Percentiles rank a stretch among this genome's conserved stretches.
These are phyloP conservation scores for Catharus fuscescens DNA, from an alignment of 2,113 vertebrate species.

Conservation along the genomic window DNA sequence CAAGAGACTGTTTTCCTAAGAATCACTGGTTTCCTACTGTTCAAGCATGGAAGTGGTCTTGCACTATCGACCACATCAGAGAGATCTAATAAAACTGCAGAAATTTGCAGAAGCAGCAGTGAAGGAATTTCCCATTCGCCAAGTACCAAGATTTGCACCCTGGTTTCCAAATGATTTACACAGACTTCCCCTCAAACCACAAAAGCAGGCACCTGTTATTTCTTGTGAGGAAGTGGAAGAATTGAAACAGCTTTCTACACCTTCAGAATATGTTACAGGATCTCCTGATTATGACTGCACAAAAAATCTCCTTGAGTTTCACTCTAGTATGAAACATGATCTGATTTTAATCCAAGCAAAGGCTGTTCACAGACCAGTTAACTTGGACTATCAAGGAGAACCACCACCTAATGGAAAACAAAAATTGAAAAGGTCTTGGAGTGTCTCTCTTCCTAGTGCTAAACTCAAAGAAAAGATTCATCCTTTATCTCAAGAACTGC, in stretches of 20 bases:
- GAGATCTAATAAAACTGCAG: conserved; percentile 57
- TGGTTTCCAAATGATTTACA: conserved; percentile 79
- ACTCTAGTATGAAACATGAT: conserved; percentile 21
- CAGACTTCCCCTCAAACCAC: conserved; percentile 79
- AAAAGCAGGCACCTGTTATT: conserved; percentile 77
- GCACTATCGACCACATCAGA: conserved; percentile 72
- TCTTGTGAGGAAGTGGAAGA: conserved; percentile 49
- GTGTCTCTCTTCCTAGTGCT: conserved; percentile 67
- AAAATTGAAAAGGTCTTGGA: conserved; percentile 83
- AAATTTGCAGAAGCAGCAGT: conserved; percentile 76
- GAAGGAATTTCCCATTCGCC: conserved; percentile 76
- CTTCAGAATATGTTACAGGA: neutral
- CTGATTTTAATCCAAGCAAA: conserved; percentile 9
- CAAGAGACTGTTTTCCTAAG: conserved; percentile 28
- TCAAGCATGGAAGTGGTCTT: conserved; percentile 83
- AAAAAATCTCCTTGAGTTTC: conserved; percentile 77
- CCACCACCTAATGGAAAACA: conserved; percentile 4
- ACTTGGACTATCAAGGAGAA: conserved; percentile 31
- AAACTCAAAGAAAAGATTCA: conserved; percentile 51
- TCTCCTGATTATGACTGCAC: conserved; percentile 72
- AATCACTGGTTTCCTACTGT: conserved; percentile 20
- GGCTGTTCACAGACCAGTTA: neutral
- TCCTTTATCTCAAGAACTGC: conserved; percentile 79
- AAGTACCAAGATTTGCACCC: conserved; percentile 74
- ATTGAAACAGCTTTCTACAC: conserved; percentile 5